Percentiles rank a stretch among this genome's conserved stretches.
These are phyloP conservation scores for Microplitis mediator DNA, from an alignment of 1,140 invertebrate species.

Conservation along the genomic window DNA sequence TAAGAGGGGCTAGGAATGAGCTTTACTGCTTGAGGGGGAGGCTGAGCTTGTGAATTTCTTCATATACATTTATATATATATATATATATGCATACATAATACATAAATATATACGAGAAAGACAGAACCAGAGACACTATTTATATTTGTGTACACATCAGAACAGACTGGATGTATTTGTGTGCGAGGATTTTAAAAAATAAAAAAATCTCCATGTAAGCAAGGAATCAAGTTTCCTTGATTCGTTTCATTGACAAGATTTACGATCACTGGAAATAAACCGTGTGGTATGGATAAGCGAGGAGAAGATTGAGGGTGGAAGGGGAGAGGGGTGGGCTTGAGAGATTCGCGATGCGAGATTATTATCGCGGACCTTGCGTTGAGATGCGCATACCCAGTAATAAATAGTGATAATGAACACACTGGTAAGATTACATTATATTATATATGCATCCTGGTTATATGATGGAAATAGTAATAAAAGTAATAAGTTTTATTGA, in stretches of 20 bases:
- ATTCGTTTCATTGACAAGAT: constrained; percentile 58
- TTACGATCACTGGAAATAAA: constrained; percentile 39
- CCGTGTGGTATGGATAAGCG: not conserved
- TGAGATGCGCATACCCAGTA: not conserved
- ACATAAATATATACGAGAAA: too few relatives aligned
- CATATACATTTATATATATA: too few relatives aligned
- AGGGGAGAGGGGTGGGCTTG: not conserved
- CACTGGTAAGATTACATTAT: not conserved
- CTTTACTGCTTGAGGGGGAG: not conserved
- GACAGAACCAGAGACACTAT: too few relatives aligned
- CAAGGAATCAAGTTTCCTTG: constrained; percentile 33
- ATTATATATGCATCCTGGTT: too few relatives aligned
- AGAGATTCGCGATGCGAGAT: constrained; percentile 9
- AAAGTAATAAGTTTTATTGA: not conserved
- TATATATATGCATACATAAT: not conserved
- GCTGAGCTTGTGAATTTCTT: not conserved
- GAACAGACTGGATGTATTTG: too few relatives aligned
- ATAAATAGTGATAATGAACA: constrained; percentile 20
- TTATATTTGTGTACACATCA: too few relatives aligned
- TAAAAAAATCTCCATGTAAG: too few relatives aligned
- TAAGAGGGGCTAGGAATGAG: not conserved
- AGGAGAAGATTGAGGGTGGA: not conserved
- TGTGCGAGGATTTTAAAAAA: too few relatives aligned
- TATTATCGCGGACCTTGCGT: constrained; percentile 4
- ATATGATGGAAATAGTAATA: not conserved